Conservation (phyloP, 2,797 vertebrate genomes). For the Arrhamphus sclerolepis region DNA sequence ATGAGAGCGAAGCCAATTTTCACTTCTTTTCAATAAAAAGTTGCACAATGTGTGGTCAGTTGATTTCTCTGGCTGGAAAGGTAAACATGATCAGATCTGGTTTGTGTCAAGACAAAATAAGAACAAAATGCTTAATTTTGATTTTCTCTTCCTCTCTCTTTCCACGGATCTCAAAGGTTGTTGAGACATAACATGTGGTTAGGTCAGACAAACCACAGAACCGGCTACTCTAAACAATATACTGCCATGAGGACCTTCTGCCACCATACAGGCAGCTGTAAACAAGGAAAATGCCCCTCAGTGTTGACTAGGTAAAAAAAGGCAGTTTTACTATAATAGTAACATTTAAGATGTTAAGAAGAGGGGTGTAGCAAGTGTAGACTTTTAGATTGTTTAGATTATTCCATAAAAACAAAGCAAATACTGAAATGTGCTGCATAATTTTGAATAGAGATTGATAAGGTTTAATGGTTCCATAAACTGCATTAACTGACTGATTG, state of each 20-base stretch:
- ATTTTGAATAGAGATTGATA: no score
- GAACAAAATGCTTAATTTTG: constrained; percentile 20
- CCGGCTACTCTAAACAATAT: constrained; percentile 55
- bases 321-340: neutral
- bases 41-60: constrained; percentile 16
- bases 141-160: constrained; percentile 4
- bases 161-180: constrained; percentile 47
- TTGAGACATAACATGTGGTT: constrained; percentile 68
- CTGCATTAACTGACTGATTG: no score
- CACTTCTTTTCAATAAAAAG: constrained; percentile 30
- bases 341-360: neutral
- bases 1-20: constrained; percentile 12
- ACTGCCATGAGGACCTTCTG: constrained; percentile 40
- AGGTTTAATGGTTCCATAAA: no score
- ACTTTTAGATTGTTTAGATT: neutral
- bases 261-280: constrained; percentile 39
- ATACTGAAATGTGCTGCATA: neutral
- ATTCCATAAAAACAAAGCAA: neutral
- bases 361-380: neutral
- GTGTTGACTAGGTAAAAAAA: constrained; percentile 5
- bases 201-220: constrained; percentile 52
- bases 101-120: constrained; percentile 41
- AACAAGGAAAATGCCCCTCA: constrained; percentile 17
- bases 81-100: constrained; percentile 42
- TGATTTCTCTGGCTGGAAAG: constrained; percentile 8